phyloP scores from a whole-genome alignment of 2,797 vertebrate genomes.

The Argyrosomus regius region DNA sequence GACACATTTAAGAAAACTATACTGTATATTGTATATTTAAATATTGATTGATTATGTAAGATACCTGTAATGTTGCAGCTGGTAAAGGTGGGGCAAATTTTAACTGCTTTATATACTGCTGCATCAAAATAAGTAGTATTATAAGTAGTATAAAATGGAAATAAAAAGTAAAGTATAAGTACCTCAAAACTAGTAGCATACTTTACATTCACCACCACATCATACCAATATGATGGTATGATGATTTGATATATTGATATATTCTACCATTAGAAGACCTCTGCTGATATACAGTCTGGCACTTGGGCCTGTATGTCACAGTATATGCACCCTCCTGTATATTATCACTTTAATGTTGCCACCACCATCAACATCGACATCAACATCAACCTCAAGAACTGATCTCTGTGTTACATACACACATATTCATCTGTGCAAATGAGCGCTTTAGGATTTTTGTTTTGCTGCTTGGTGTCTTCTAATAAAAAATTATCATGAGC shows the following conservation, averaged over 20 bases:
- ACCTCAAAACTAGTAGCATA: too few relatives aligned
- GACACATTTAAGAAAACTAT: too few relatives aligned
- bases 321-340: too few relatives aligned
- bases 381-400: background rate
- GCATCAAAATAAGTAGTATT: too few relatives aligned
- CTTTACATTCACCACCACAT: too few relatives aligned
- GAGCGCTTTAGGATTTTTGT: constrained; percentile 3
- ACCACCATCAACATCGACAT: background rate
- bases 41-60: background rate
- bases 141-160: too few relatives aligned
- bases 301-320: background rate
- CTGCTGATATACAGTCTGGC: too few relatives aligned
- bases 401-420: background rate
- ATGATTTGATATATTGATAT: too few relatives aligned
- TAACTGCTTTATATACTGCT: background rate
- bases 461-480: constrained; percentile 1
- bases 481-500: constrained; percentile 6
- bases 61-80: background rate
- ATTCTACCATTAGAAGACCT: too few relatives aligned
- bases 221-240: too few relatives aligned
- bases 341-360: background rate
- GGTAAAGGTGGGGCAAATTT: background rate
- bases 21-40: background rate
- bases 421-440: background rate
- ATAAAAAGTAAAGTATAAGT: too few relatives aligned